These are phyloP conservation scores for Megamerina dolium DNA, from an alignment of 2,888 invertebrate genomes.

Conservation along the genomic window DNA sequence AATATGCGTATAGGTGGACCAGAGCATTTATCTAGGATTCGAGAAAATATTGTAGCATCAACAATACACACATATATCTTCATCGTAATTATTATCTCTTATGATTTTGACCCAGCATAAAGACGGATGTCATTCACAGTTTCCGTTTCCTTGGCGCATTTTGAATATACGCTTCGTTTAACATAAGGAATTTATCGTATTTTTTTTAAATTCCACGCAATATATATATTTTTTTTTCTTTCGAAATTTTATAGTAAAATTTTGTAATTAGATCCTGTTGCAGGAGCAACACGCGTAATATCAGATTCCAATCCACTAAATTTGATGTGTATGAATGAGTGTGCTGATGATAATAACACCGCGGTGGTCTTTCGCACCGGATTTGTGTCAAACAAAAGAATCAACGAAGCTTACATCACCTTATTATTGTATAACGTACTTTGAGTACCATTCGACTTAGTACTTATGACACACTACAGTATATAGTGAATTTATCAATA, in stretches of 20 bases:
- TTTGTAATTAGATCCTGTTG: constrained; percentile 13
- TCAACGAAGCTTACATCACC: constrained; percentile 16
- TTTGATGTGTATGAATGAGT: no score
- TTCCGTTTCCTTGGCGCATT: constrained; percentile 20
- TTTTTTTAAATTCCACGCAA: no score
- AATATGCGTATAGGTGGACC: no score
- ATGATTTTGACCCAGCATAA: constrained; percentile 11
- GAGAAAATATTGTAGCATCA: no score
- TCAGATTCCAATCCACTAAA: constrained; percentile 14
- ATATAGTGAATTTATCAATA: no score
- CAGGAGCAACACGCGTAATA: constrained; percentile 7
- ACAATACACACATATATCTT: no score
- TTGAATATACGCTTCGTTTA: not conserved
- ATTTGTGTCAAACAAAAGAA: constrained; percentile 15
- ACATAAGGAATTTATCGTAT: constrained; percentile 6
- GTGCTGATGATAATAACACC: constrained; percentile 16
- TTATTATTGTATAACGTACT: constrained; percentile 6
- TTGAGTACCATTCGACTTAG: no score
- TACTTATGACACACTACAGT: no score
- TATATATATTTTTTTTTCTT: not conserved
- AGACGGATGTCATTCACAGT: constrained; percentile 26
- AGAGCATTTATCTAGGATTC: no score
- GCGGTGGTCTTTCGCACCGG: constrained; percentile 19
- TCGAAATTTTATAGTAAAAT: not conserved
- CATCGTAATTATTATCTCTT: no score